phyloP scores from a whole-genome alignment of 2,888 invertebrate species.

The Tuta absoluta region DNA sequence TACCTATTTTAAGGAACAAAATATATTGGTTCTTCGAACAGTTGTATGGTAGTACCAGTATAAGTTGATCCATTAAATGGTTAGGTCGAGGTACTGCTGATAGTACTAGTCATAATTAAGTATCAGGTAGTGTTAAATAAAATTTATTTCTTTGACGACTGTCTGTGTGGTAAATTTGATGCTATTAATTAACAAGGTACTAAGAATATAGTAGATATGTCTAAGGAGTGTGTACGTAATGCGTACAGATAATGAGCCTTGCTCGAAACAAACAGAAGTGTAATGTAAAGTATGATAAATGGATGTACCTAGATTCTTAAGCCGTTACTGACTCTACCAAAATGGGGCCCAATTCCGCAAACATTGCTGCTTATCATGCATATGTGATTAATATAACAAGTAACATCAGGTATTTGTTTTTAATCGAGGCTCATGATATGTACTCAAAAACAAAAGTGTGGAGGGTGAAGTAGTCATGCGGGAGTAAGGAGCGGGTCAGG shows the following conservation, averaged over 20 bases:
- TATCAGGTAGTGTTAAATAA: no score
- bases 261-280: neutral
- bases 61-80: no score
- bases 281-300: neutral
- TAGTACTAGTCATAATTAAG: no score
- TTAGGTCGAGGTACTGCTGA: no score
- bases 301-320: no score
- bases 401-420: neutral
- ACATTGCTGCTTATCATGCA: neutral
- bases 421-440: neutral
- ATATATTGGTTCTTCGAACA: no score
- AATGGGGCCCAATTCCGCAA: neutral
- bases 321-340: neutral
- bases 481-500: neutral
- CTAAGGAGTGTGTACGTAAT: neutral
- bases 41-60: no score
- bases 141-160: neutral
- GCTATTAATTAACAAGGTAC: neutral
- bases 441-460: neutral
- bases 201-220: neutral
- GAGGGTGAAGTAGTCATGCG: neutral
- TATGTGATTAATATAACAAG: no score
- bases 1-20: no score
- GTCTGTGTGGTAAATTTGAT: neutral
- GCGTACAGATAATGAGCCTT: neutral